Percentiles rank a stretch among this genome's conserved stretches.
Evolutionary conservation across 1,140 invertebrate species (phyloP).

Genomic region (Pantala flavescens): DNA sequence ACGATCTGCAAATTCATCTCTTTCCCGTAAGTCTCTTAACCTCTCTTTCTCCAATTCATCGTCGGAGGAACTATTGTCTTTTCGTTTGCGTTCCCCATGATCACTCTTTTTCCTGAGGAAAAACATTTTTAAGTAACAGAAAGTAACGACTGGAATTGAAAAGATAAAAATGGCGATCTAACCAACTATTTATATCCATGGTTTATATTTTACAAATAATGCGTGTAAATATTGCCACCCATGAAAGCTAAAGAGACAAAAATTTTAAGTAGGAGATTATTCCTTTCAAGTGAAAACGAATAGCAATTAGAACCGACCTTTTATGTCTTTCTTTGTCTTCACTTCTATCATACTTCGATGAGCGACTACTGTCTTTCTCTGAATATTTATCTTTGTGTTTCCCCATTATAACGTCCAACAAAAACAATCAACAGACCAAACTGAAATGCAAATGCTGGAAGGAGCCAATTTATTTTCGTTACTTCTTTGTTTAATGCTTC

Average conservation of each 20-base stretch:
- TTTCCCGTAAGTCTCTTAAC: conserved; percentile 71
- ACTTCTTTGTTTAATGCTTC: too few species aligned
- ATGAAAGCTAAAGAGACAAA: too few species aligned
- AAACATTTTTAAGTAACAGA: not conserved
- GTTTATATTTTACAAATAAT: too few species aligned
- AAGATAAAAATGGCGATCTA: too few species aligned
- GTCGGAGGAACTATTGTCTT: conserved; percentile 22
- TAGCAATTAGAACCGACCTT: not conserved
- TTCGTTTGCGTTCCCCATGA: not conserved
- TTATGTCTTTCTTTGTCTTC: not conserved
- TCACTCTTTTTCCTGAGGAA: not conserved
- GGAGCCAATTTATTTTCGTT: too few species aligned
- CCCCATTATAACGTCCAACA: not conserved
- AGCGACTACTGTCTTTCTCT: not conserved
- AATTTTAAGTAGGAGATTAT: too few species aligned
- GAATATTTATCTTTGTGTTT: conserved; percentile 11
- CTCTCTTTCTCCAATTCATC: conserved; percentile 50
- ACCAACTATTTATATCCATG: too few species aligned
- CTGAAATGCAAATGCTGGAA: too few species aligned
- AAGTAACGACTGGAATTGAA: too few species aligned
- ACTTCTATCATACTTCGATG: not conserved
- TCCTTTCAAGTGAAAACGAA: too few species aligned
- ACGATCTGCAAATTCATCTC: conserved; percentile 88
- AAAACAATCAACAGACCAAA: too few species aligned
- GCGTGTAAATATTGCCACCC: too few species aligned